Evolutionary conservation across 2,797 vertebrate genomes (phyloP), one percentile per base, ranked within the genome.

Genomic region (Thripadectes ignobilis): DNA sequence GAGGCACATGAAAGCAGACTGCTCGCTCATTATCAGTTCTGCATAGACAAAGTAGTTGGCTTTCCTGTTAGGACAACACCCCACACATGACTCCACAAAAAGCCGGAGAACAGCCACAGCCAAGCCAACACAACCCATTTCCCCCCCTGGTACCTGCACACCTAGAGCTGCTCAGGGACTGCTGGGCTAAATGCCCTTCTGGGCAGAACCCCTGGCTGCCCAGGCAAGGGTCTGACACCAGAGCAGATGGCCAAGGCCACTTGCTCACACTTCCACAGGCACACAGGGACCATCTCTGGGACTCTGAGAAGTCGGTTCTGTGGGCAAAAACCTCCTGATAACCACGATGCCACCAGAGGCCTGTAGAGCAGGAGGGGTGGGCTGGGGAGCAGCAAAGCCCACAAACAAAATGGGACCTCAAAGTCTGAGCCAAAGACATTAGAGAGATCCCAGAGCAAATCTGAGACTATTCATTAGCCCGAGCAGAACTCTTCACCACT

Each of bases 61-160:
- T 78, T 92, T 91, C 73, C 79, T 74, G 63, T 66, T 51, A 63
- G 74, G 91, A 86, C 85, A 94, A 41, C 85, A 85, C 71, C 85
- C 59, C 78, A 41, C 55, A 76, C 72, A 45, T 0, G 24, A 80
- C 21, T 19, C 38, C 5, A 0, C 1, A 2, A 23, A 63, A 79
- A 80, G 80, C 77, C 81, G 36, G 81, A 78, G 61, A 76, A 30
- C 2, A 76, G 49, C 41, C 87, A 49, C 3, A 2, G 4, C 61
- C 62, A 34, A 52, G 30, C 24, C 3, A 34, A 30, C 51, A 48
- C 34, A 55, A 27, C 29, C 6, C 66, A 26, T 2, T 16, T 26
- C 54, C 85, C 32, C 13, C 29, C 4, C 24, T 4, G 7, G 54
- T 12, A 69, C 34, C 45, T 23, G 22, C 76, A 63, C 67, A 54